Percentiles rank a stretch among this genome's conserved stretches.
Conservation (phyloP, 1,140 invertebrate species). For the Caenorhabditis inopinata region DNA sequence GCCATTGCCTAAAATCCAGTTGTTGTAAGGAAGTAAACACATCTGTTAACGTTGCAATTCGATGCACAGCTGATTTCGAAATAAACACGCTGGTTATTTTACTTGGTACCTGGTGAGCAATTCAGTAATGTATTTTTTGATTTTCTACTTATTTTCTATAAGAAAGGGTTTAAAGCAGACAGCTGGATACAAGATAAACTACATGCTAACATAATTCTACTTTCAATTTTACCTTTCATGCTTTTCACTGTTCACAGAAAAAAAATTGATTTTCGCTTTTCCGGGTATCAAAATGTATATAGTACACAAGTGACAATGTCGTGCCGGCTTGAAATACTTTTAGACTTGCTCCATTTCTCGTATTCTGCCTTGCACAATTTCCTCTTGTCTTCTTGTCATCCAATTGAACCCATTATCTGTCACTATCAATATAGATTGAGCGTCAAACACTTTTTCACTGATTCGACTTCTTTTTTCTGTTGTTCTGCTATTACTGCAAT, state of each 20-base stretch:
- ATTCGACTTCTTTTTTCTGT: neutral
- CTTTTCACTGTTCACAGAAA: no score
- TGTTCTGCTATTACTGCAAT: no score
- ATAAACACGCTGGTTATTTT: neutral
- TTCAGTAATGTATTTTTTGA: neutral
- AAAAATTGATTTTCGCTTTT: no score
- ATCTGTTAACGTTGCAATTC: neutral
- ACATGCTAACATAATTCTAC: neutral
- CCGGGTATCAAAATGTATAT: no score
- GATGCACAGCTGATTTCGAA: neutral
- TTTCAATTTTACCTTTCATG: neutral
- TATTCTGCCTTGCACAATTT: neutral
- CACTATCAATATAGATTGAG: neutral
- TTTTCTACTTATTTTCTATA: neutral
- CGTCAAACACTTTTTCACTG: neutral
- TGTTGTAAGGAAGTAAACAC: neutral
- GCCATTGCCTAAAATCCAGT: neutral
- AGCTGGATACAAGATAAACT: constrained; percentile 9
- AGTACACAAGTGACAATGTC: no score
- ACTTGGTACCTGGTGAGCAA: neutral
- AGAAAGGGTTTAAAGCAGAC: neutral
- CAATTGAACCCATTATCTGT: constrained; percentile 4
- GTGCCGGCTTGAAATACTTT: no score
- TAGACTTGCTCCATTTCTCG: neutral
- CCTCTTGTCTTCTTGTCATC: neutral